A percentile compares a stretch with the other conserved stretches of the same genome.
phyloP scores from a whole-genome alignment of 2,797 vertebrate genomes.

The Enoplosus armatus region DNA sequence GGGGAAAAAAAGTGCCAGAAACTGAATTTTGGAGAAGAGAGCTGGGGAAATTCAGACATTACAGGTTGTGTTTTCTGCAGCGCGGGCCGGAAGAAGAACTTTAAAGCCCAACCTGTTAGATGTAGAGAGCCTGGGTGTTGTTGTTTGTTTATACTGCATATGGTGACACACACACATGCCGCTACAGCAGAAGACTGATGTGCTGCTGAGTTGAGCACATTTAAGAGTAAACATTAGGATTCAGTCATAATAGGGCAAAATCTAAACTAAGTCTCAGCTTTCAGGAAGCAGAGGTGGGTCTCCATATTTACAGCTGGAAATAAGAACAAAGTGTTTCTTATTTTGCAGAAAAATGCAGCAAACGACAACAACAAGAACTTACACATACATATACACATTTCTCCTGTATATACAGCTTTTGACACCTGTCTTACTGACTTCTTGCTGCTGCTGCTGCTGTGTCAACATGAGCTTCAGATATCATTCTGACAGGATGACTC shows the following conservation, averaged over 20 bases:
- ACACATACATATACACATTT: too few relatives aligned
- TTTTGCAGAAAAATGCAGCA: background rate
- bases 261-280: background rate
- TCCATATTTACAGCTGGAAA: background rate
- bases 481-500: background rate
- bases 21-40: conserved; percentile 1
- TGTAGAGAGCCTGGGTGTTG: background rate
- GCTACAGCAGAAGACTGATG: background rate
- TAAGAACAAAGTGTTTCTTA: background rate
- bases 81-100: background rate
- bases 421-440: background rate
- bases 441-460: background rate
- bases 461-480: background rate
- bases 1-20: background rate
- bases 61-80: background rate
- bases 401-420: background rate
- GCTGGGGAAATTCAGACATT: background rate
- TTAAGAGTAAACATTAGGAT: conserved; percentile 9
- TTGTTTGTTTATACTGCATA: background rate
- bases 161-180: background rate
- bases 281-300: background rate
- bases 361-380: background rate
- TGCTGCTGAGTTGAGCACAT: conserved; percentile 28
- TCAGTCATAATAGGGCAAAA: conserved; percentile 2
- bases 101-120: background rate